phyloP scores from a whole-genome alignment of 2,797 vertebrate species.

The Parauchenoglanis punctatus region DNA sequence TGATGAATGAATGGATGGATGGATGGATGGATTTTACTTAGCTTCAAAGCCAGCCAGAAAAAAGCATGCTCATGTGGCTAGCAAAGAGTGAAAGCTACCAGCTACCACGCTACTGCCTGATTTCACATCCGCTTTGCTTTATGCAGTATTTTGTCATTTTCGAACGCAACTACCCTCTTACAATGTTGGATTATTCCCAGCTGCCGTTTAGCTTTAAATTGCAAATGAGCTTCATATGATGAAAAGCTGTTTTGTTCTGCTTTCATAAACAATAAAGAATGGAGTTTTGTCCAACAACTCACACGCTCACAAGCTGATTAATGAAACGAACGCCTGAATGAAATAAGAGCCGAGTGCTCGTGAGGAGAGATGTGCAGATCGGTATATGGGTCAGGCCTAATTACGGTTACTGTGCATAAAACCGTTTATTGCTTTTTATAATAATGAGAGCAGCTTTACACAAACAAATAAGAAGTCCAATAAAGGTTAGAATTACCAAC shows the following conservation, averaged over 20 bases:
- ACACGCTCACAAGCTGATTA: conserved; percentile 14
- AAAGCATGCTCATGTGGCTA: background rate
- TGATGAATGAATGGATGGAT: background rate
- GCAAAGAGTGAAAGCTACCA: background rate
- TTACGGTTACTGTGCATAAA: conserved; percentile 37
- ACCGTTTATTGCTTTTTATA: conserved; percentile 38
- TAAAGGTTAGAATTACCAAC: background rate
- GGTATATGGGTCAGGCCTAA: conserved; percentile 50
- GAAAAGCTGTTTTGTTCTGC: background rate
- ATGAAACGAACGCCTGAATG: conserved; percentile 32
- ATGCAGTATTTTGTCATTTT: background rate
- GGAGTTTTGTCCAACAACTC: conserved; percentile 30
- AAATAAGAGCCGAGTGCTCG: conserved; percentile 13
- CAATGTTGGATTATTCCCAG: background rate
- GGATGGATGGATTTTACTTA: background rate
- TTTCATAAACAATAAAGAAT: conserved; percentile 24
- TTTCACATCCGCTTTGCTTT: background rate
- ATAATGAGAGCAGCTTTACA: conserved; percentile 25
- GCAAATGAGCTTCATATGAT: background rate
- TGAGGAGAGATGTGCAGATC: background rate
- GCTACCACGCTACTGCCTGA: no score
- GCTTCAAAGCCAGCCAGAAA: background rate
- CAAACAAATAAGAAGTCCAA: conserved; percentile 14
- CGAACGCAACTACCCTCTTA: no score
- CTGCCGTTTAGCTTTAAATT: no score